A percentile compares a stretch with the other conserved stretches of the same genome.
Conservation (phyloP, 2,113 vertebrate genomes). For the Peromyscus maniculatus region DNA sequence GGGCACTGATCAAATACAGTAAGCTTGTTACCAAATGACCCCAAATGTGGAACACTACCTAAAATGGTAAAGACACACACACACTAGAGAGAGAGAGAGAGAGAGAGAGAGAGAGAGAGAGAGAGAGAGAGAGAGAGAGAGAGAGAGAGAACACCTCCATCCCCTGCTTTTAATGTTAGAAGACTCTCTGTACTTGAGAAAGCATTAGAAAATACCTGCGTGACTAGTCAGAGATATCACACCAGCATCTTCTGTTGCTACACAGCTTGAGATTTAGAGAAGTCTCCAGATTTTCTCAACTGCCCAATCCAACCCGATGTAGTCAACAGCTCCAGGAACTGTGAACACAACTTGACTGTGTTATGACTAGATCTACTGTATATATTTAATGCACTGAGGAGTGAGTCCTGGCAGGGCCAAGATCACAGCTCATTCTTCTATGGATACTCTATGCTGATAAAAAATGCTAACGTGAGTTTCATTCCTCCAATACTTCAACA, state of each 20-base stretch:
- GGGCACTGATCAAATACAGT: neutral
- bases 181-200: neutral
- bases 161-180: neutral
- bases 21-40: neutral
- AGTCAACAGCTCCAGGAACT: neutral
- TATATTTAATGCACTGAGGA: neutral
- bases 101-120: no score
- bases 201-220: neutral
- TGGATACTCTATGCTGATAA: neutral
- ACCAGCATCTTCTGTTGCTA: neutral
- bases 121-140: no score
- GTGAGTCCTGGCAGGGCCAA: neutral
- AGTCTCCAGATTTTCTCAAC: neutral
- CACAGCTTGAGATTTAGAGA: neutral
- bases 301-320: neutral
- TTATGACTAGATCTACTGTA: neutral
- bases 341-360: neutral
- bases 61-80: neutral
- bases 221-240: neutral
- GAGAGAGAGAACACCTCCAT: no score
- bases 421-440: neutral
- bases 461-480: neutral
- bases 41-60: neutral
- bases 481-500: neutral
- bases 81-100: neutral